phyloP scores from a whole-genome alignment of 2,888 invertebrate species.

The Alloscopus bannaensis region DNA sequence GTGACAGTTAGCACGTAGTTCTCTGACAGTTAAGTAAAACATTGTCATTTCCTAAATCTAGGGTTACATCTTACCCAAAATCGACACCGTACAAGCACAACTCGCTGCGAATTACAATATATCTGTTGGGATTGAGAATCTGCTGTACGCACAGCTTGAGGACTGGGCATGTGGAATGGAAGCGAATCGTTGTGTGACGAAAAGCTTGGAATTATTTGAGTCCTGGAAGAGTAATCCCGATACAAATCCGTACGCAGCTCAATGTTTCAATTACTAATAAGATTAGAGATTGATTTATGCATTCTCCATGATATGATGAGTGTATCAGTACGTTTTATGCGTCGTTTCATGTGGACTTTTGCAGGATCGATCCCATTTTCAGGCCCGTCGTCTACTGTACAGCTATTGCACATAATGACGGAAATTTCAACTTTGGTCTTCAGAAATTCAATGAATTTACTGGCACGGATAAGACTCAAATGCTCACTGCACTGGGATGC shows the following conservation, averaged over 20 bases:
- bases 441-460: constrained; percentile 20
- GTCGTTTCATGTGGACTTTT: background rate
- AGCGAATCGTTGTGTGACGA: constrained; percentile 22
- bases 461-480: constrained; percentile 37
- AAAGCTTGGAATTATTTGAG: constrained; percentile 44
- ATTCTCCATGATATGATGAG: constrained; percentile 6
- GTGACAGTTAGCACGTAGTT: background rate
- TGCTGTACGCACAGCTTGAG: constrained; percentile 50
- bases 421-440: constrained; percentile 59
- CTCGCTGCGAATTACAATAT: constrained; percentile 15
- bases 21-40: no score
- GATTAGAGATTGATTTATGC: background rate
- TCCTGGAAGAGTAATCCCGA: constrained; percentile 52
- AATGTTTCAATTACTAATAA: background rate
- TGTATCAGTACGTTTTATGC: background rate
- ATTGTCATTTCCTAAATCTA: constrained; percentile 9
- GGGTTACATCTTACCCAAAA: constrained; percentile 51
- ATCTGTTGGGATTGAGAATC: constrained; percentile 47
- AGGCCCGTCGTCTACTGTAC: constrained; percentile 60
- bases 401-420: constrained; percentile 43
- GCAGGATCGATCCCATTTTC: constrained; percentile 56
- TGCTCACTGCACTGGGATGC: constrained; percentile 47
- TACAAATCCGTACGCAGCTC: constrained; percentile 51
- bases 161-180: constrained; percentile 65
- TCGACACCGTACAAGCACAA: constrained; percentile 21